Percentiles rank a stretch among this genome's conserved stretches.
These are phyloP conservation scores for Leptopilina myrica DNA, from an alignment of 2,888 invertebrate species.

Conservation along the genomic window DNA sequence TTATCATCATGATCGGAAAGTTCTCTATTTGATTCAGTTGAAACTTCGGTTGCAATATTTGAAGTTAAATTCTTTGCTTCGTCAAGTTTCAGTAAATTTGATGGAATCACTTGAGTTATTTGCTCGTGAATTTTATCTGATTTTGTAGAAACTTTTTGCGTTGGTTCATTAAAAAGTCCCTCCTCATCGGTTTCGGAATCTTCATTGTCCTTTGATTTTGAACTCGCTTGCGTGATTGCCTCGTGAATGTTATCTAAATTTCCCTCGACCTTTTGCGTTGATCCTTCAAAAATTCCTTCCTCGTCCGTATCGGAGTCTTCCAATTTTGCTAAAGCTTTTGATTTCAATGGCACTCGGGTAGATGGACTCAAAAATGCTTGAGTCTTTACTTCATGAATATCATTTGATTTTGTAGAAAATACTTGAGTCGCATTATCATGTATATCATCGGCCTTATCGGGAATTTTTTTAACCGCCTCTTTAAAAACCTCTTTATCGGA, in stretches of 20 bases:
- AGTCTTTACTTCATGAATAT: background rate
- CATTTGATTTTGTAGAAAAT: background rate
- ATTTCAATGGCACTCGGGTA: background rate
- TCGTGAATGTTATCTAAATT: constrained; percentile 3
- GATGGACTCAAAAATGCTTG: background rate
- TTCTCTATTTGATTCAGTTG: too few species aligned
- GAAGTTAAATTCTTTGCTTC: too few species aligned
- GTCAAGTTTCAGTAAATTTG: too few species aligned
- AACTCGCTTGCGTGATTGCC: background rate
- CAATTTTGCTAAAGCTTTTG: background rate
- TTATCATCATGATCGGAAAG: too few species aligned
- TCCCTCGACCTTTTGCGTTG: background rate
- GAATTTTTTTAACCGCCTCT: too few species aligned
- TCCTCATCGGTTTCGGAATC: too few species aligned
- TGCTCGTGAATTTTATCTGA: too few species aligned
- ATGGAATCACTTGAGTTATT: too few species aligned
- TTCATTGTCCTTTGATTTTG: background rate
- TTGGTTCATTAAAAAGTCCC: background rate
- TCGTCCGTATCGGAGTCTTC: constrained; percentile 29
- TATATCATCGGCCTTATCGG: too few species aligned
- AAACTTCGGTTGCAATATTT: too few species aligned
- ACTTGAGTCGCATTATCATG: too few species aligned
- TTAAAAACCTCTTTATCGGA: too few species aligned
- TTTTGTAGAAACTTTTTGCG: background rate
- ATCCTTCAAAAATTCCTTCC: constrained; percentile 7